phyloP scores from a whole-genome alignment of 2,113 vertebrate species.

The Amazona vittata region DNA sequence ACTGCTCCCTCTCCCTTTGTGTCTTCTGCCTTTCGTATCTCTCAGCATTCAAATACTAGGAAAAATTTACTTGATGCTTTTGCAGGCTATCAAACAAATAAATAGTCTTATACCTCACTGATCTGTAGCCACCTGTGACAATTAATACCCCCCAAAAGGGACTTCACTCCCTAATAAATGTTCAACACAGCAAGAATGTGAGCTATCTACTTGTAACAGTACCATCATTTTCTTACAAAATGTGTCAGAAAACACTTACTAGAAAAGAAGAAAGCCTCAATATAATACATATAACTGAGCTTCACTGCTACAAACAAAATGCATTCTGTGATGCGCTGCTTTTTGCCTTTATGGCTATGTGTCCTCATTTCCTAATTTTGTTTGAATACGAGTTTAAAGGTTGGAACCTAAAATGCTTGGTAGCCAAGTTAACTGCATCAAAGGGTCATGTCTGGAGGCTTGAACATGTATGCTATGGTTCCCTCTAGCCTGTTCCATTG shows the following conservation, averaged over 20 bases:
- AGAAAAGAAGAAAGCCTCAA: neutral
- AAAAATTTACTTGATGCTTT: neutral
- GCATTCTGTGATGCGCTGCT: neutral
- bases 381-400: neutral
- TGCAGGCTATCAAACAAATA: conserved; percentile 34
- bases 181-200: neutral
- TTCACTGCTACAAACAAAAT: neutral
- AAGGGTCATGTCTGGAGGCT: neutral
- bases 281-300: neutral
- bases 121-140: conserved; percentile 14
- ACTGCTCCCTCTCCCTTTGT: neutral
- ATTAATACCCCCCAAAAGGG: neutral
- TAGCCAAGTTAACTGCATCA: neutral
- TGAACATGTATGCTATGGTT: neutral
- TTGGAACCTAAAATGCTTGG: neutral
- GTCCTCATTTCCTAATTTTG: neutral
- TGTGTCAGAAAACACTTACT: neutral
- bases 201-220: neutral
- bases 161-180: neutral
- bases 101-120: conserved; percentile 13
- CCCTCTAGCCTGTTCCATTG: neutral
- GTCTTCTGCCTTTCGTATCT: neutral
- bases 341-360: neutral
- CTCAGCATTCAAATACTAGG: neutral
- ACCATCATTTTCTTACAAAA: neutral